Conservation (phyloP, 1,140 invertebrate genomes). For the Drosophila virilis region DNA sequence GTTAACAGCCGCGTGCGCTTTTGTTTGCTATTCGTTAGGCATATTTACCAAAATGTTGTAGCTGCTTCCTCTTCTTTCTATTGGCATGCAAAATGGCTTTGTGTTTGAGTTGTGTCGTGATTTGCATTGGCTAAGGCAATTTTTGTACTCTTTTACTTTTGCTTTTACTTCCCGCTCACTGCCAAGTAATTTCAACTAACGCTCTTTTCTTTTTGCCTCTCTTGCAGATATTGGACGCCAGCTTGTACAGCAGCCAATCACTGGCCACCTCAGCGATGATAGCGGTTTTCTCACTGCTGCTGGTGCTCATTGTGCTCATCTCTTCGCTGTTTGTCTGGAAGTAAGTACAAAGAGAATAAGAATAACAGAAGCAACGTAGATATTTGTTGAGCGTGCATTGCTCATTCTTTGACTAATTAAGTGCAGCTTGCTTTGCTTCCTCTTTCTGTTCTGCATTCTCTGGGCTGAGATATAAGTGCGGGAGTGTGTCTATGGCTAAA, state of each 20-base stretch:
- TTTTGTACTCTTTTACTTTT: constrained; percentile 47
- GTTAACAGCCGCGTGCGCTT: constrained; percentile 71
- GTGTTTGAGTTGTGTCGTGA: constrained; percentile 72
- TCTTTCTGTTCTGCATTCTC: background rate
- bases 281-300: constrained; percentile 89
- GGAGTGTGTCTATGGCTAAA: constrained; percentile 1
- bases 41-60: constrained; percentile 69
- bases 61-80: constrained; percentile 36
- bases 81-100: constrained; percentile 77
- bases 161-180: constrained; percentile 50
- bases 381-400: background rate
- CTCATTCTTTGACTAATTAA: constrained; percentile 2
- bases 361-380: background rate
- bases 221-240: constrained; percentile 92
- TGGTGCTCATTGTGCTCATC: constrained; percentile 89
- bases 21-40: constrained; percentile 82
- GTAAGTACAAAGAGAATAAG: constrained; percentile 86
- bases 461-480: background rate
- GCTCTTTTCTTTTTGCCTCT: constrained; percentile 69
- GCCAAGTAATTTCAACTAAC: constrained; percentile 42
- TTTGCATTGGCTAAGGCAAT: constrained; percentile 52
- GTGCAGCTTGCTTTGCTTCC: constrained; percentile 1
- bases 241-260: constrained; percentile 90
- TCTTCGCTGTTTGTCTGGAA: constrained; percentile 92
- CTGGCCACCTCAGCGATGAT: constrained; percentile 91